Evolutionary conservation across 1,140 invertebrate genomes (phyloP).

Genomic region (Oncopeltus fasciatus): DNA sequence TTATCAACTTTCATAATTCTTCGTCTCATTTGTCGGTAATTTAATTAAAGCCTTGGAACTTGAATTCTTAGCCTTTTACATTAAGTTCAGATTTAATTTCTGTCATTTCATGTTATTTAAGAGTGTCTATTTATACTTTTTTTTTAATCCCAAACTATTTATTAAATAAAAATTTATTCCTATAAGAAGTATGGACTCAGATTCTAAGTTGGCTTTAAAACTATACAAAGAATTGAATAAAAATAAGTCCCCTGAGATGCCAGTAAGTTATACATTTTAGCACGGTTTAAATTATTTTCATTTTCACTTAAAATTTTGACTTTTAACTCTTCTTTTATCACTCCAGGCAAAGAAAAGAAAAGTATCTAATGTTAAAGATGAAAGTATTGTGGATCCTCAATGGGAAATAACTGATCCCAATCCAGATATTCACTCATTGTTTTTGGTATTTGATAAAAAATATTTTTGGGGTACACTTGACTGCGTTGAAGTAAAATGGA

Average conservation of each 20-base stretch:
- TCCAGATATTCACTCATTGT: constrained; percentile 76
- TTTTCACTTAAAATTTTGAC: not conserved
- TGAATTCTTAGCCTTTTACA: no score
- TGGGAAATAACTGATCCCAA: constrained; percentile 80
- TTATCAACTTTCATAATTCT: no score
- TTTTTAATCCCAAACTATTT: no score
- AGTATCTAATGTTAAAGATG: not conserved
- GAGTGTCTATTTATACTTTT: no score
- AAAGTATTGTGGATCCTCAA: constrained; percentile 11
- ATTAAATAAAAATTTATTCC: no score
- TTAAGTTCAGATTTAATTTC: no score
- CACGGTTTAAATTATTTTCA: not conserved
- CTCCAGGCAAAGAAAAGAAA: not conserved
- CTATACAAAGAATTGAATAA: not conserved
- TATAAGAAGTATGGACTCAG: not conserved
- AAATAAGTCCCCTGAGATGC: not conserved
- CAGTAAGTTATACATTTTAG: not conserved
- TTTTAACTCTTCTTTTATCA: not conserved
- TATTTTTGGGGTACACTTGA: constrained; percentile 71
- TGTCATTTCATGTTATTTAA: no score
- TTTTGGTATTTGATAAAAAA: constrained; percentile 67
- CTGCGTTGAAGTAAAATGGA: constrained; percentile 81
- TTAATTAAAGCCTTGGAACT: no score
- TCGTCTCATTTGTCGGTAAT: no score
- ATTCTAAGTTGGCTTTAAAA: not conserved